Evolutionary conservation across 2,797 vertebrate genomes (phyloP).

Genomic region (Falco naumanni): DNA sequence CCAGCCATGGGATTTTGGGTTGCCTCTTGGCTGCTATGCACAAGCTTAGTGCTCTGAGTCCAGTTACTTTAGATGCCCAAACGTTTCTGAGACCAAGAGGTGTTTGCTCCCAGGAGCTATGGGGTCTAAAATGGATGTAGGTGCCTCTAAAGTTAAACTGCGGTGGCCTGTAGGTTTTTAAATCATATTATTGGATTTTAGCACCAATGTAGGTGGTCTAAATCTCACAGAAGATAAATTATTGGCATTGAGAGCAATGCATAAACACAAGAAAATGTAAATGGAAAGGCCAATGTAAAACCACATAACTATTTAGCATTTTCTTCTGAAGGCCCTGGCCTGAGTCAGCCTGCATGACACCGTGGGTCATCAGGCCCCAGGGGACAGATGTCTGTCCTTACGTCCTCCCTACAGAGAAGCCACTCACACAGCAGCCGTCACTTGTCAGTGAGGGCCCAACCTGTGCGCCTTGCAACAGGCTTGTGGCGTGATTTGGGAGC

Average conservation of each 20-base stretch:
- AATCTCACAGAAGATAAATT: neutral
- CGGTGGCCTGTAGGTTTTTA: neutral
- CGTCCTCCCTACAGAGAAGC: neutral
- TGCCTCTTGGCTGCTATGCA: neutral
- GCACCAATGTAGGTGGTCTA: neutral
- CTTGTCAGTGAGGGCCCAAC: neutral
- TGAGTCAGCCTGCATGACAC: neutral
- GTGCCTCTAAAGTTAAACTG: neutral
- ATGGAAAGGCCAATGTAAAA: neutral
- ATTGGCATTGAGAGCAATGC: neutral
- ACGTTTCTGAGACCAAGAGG: neutral
- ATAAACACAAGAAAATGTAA: neutral
- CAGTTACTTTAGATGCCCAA: neutral
- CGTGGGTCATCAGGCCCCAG: neutral
- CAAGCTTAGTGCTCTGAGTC: neutral
- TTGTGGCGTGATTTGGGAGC: neutral
- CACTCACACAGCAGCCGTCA: neutral
- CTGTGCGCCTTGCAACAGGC: accelerated
- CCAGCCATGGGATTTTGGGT: accelerated
- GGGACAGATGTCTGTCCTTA: neutral
- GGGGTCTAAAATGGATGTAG: neutral
- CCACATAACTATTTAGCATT: accelerated
- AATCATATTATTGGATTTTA: neutral
- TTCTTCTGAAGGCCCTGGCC: neutral
- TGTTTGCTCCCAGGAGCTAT: neutral